These are phyloP conservation scores for Actinemys pallida DNA, from an alignment of 2,113 vertebrate species.

Conservation along the genomic window DNA sequence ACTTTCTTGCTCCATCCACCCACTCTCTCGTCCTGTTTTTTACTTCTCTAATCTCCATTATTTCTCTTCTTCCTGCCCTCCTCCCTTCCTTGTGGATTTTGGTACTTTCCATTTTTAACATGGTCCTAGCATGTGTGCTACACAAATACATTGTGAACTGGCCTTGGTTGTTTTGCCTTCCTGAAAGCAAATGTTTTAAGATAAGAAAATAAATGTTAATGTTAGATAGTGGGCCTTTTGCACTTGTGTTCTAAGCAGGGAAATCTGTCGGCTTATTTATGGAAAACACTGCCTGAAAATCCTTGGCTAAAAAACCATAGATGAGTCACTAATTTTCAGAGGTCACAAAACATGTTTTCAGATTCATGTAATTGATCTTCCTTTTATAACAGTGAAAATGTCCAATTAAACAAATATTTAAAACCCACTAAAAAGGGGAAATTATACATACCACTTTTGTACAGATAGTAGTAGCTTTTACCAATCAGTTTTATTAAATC, in stretches of 20 bases:
- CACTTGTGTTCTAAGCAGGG: constrained; percentile 42
- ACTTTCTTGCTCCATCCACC: constrained; percentile 60
- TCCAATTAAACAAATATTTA: background rate
- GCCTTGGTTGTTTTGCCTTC: constrained; percentile 22
- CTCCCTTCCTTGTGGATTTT: background rate
- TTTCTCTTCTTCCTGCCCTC: background rate
- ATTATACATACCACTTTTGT: constrained; percentile 24
- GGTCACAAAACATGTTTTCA: constrained; percentile 44
- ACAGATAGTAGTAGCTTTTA: constrained; percentile 3
- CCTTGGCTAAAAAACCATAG: constrained; percentile 47
- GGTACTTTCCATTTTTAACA: background rate
- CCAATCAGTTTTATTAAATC: background rate
- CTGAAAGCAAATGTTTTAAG: constrained; percentile 18
- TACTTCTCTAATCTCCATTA: background rate
- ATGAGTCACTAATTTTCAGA: constrained; percentile 69
- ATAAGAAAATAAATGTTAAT: constrained; percentile 45
- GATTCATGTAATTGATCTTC: constrained; percentile 42
- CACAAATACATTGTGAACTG: background rate
- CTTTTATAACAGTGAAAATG: constrained; percentile 37
- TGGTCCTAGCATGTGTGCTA: background rate
- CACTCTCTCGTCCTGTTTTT: constrained; percentile 39
- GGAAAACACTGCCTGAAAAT: constrained; percentile 68
- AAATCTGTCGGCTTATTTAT: constrained; percentile 44
- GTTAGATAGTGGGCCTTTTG: background rate
- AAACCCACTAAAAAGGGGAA: background rate